Evolutionary conservation across 2,888 invertebrate genomes (phyloP), one percentile per base, ranked within the genome.

Genomic region (Sisyra nigra): DNA sequence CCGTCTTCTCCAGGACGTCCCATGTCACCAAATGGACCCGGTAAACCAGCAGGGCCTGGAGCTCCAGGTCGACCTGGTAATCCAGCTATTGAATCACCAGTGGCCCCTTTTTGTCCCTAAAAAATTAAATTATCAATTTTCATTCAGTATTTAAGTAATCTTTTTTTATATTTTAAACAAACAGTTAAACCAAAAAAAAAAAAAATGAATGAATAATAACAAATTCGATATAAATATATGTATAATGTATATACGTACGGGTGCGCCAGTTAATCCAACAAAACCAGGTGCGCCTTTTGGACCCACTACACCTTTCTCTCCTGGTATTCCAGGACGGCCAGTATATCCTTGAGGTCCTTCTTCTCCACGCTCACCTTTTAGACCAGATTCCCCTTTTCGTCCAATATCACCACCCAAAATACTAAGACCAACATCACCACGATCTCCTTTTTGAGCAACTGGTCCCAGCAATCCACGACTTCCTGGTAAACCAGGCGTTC

Each of bases 341-440:
- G 57, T 46, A 40, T 52, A 52, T 41, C 68, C 69, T 42, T 56
- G 52, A 44, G 58, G 58, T 8, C 64, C 64, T 44, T 55, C 56
- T 48, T 57, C 53, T 5, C 64, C 64, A 3, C 53, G 52, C 48
- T 62, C 57, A 11, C 64, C 64, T 51, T 63, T 62, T 3, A 49
- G 48, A 37, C 65, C 58, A 24, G 44, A 35, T 4, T 45, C 44
- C n/a, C 72, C 71, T 2, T 47, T 45, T 9, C 37, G 45, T 40
- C 69, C 71, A 8, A 58, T 59, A 32, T 54, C 54, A 35, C 80
- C 63, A 59, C 63, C 48, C 45, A 63, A 49, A 58, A 77, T 65
- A 61, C 70, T 54, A 48, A 58, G 46, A 51, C 80, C 71, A 2
- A 63, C 59, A 34, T 63, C 67, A 53, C 78, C 75, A 40, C 67